Percentiles rank a stretch among this genome's conserved stretches.
Evolutionary conservation across 1,140 invertebrate genomes (phyloP).

Genomic region (Paraescarpia echinospica): DNA sequence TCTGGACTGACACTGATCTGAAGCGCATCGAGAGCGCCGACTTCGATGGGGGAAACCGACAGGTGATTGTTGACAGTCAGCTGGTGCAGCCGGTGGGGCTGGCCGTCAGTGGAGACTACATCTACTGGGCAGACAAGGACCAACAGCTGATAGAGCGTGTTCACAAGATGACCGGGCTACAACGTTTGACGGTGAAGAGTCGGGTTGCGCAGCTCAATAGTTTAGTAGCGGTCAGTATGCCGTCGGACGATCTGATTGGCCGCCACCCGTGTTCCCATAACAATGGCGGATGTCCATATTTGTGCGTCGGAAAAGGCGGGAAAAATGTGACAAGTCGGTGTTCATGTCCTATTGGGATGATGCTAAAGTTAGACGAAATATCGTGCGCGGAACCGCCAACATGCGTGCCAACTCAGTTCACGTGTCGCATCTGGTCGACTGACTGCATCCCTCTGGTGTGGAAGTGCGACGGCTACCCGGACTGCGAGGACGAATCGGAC

Average conservation of each 20-base stretch:
- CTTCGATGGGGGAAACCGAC: slow-evolving; percentile 76
- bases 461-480: slow-evolving; percentile 63
- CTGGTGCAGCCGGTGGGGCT: slow-evolving; percentile 96
- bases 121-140: slow-evolving; percentile 97
- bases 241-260: slow-evolving; percentile 32
- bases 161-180: slow-evolving; percentile 43
- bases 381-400: slow-evolving; percentile 51
- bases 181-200: slow-evolving; percentile 48
- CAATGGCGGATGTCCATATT: slow-evolving; percentile 93
- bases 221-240: slow-evolving; percentile 59
- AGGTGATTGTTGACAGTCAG: slow-evolving; percentile 65
- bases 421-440: slow-evolving; percentile 33
- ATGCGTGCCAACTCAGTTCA: slow-evolving; percentile 55
- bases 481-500: slow-evolving; percentile 79
- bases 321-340: slow-evolving; percentile 33
- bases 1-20: slow-evolving; percentile 61
- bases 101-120: slow-evolving; percentile 86
- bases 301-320: slow-evolving; percentile 85
- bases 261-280: slow-evolving; percentile 75
- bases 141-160: slow-evolving; percentile 62
- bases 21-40: slow-evolving; percentile 63
- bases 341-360: slow-evolving; percentile 50
- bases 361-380: slow-evolving; percentile 42
- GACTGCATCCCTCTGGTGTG: slow-evolving; percentile 51
- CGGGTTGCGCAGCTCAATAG: slow-evolving; percentile 66